Conservation (phyloP, 2,888 invertebrate genomes). For the Acleris literana region DNA sequence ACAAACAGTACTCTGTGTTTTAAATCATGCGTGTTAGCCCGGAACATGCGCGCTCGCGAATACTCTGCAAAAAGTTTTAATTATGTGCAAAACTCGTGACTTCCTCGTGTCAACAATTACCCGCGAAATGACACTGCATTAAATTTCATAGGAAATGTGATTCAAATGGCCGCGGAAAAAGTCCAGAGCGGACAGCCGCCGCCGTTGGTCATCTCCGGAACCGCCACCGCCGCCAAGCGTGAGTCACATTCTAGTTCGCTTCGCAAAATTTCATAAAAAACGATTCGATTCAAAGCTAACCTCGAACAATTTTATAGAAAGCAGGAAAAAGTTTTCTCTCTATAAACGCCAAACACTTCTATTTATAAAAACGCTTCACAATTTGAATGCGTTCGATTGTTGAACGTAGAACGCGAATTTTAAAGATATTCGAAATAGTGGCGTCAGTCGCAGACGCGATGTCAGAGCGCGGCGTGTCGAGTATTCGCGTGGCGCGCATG, state of each 20-base stretch:
- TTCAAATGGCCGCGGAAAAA: constrained; percentile 65
- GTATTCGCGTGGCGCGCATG: no score
- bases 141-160: constrained; percentile 58
- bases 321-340: constrained; percentile 11
- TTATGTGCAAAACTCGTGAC: no score
- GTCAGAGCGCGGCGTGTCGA: constrained; percentile 12
- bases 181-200: constrained; percentile 53
- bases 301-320: not conserved
- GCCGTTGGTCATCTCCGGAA: constrained; percentile 54
- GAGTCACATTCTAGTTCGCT: constrained; percentile 22
- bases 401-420: constrained; percentile 38
- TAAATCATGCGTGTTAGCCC: no score
- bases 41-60: no score
- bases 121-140: not conserved
- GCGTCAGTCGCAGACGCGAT: constrained; percentile 12
- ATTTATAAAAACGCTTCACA: constrained; percentile 31
- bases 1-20: no score
- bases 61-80: no score
- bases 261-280: no score
- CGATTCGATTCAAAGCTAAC: not conserved
- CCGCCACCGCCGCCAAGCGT: constrained; percentile 50
- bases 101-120: no score
- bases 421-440: constrained; percentile 35
- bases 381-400: constrained; percentile 38
- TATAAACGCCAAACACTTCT: constrained; percentile 5